Evolutionary conservation across 2,113 vertebrate genomes (phyloP).

Genomic region (Poeciliopsis turrubarensis): DNA sequence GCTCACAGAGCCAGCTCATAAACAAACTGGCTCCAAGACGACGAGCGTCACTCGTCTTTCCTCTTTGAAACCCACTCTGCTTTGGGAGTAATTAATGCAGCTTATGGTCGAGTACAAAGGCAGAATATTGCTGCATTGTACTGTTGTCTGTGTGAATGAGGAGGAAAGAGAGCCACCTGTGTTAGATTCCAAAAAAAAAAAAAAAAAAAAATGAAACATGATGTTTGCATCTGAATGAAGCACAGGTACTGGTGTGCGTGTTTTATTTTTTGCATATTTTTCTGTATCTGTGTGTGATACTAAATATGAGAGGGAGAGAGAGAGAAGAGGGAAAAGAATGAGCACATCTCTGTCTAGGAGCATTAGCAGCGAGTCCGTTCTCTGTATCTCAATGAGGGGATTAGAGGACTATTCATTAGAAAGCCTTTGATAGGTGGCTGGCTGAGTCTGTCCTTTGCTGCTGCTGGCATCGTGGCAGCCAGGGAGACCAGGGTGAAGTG

Average conservation of each 20-base stretch:
- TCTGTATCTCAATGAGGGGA: conserved; percentile 75
- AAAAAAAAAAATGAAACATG: neutral
- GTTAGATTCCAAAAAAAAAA: conserved; percentile 22
- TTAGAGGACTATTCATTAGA: conserved; percentile 71
- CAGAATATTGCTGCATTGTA: conserved; percentile 36
- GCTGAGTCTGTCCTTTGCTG: conserved; percentile 37
- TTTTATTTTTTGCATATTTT: conserved; percentile 26
- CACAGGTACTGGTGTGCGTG: neutral
- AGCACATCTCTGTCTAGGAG: conserved; percentile 50
- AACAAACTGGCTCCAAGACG: conserved; percentile 43
- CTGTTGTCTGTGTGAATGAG: conserved; percentile 14
- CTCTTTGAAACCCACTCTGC: conserved; percentile 58
- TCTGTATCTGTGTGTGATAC: conserved; percentile 14
- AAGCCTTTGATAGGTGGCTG: conserved; percentile 66
- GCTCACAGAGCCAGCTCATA: conserved; percentile 28
- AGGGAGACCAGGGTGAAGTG: conserved; percentile 57
- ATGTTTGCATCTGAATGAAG: conserved; percentile 56
- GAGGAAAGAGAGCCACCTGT: conserved; percentile 45
- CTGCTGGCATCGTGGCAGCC: conserved; percentile 35
- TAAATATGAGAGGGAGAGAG: neutral
- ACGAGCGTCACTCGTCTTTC: conserved; percentile 50
- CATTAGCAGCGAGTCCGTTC: conserved; percentile 65
- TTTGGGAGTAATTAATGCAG: conserved; percentile 62
- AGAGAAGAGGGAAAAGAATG: conserved; percentile 26
- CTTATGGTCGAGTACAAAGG: conserved; percentile 49